Base-by-base conservation (phyloP, 1,140 invertebrate species). In the Oncopodura yosiiana region DNA sequence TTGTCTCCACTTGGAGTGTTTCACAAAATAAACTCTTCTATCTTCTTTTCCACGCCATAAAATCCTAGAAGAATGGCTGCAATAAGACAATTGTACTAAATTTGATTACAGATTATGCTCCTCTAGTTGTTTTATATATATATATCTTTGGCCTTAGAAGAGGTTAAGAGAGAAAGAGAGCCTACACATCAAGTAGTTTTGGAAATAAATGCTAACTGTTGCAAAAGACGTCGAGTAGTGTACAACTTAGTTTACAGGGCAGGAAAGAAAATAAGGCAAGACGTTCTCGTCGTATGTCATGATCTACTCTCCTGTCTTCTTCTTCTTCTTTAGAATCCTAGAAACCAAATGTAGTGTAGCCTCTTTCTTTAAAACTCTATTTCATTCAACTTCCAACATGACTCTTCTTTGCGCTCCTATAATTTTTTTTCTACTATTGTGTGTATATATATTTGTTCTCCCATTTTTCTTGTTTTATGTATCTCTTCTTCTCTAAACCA, bases 11-110 rank as follows among this genome's bases (percentile, higher is more conserved):
- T 65, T 58, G 41, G 61, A 64, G 65, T 66, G 66, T 67, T 66
- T 67, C 65, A 59, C 61, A 64, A 66, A 65, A 66, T 66, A 66
- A 67, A 67, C 57, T 66, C 60, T 66, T n/a, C 65, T 66, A 65
- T 66, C 66, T 66, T 66, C 66, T 67, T 66, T 67, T 67, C 66
- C 66, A 64, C 62, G 58, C 63, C 66, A 67, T 67, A 67, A 66
- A 67, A 61, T 56, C 57, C 53, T 41, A 54, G 58, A 66, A 65
- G 61, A 65, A 66, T 67, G 65, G 57, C 42, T 53, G 57, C 61
- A 64, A 57, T 53, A 65, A 65, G 61, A 66, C 66, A 67, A 67
- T 67, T 67, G 65, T 65, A 63, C 63, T 66, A 67, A 67, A 67
- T 67, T 66, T 67, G 66, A 67, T 67, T 67, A 67, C 61, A 66